phyloP scores from a whole-genome alignment of 1,140 invertebrate species.

The Panagrolaimus sp. region DNA sequence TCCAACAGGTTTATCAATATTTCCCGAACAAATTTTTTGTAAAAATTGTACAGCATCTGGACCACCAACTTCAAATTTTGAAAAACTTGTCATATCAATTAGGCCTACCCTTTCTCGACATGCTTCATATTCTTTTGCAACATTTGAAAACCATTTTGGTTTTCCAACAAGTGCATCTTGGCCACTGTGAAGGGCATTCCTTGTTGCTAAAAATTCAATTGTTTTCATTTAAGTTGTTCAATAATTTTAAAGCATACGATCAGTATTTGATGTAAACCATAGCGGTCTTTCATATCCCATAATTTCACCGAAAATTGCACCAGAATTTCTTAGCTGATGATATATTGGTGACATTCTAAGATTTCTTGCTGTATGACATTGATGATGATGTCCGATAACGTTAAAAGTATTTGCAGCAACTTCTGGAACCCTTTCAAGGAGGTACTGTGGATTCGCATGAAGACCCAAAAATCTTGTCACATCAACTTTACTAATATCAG shows the following conservation, averaged over 20 bases:
- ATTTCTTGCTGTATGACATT: constrained; percentile 79
- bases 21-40: constrained; percentile 90
- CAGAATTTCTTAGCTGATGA: constrained; percentile 79
- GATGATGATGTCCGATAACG: constrained; percentile 70
- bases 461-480: constrained; percentile 84
- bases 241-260: constrained; percentile 16
- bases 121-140: constrained; percentile 81
- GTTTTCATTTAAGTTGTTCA: background rate
- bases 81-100: constrained; percentile 94
- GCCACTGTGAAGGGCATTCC: constrained; percentile 45
- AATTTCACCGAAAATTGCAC: constrained; percentile 92
- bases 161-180: constrained; percentile 64
- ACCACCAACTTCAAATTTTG: constrained; percentile 84
- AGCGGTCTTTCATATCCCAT: constrained; percentile 95
- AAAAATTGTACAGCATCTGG: constrained; percentile 81
- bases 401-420: constrained; percentile 69
- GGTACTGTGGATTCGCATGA: constrained; percentile 90
- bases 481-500: constrained; percentile 69
- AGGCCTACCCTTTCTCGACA: constrained; percentile 86
- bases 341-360: constrained; percentile 91
- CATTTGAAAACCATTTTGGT: constrained; percentile 85
- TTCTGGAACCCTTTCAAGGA: constrained; percentile 85
- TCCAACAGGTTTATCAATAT: constrained; percentile 87
- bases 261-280: constrained; percentile 68
- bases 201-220: constrained; percentile 24